Conservation (phyloP, 2,797 vertebrate genomes). For the Coregonus sp. region DNA sequence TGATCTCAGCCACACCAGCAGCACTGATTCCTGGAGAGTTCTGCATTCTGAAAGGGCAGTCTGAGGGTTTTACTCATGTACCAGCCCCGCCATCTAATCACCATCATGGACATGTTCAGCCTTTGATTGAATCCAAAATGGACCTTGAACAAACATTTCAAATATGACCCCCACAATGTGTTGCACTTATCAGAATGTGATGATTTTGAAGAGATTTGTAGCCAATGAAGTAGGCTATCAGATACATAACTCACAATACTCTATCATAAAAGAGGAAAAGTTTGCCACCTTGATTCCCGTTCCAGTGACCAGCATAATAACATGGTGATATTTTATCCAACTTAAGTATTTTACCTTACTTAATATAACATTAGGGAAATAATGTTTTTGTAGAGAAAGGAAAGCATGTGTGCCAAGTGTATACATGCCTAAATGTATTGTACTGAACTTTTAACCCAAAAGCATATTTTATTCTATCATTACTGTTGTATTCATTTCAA, state of each 20-base stretch:
- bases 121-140: conserved; percentile 22
- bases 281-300: not conserved
- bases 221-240: conserved; percentile 30
- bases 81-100: conserved; percentile 39
- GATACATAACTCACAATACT: conserved; percentile 21
- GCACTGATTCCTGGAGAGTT: conserved; percentile 53
- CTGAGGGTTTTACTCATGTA: conserved; percentile 44
- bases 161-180: conserved; percentile 26
- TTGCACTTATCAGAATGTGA: not conserved
- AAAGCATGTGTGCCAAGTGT: not conserved
- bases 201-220: not conserved
- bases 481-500: not conserved
- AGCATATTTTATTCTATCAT: not conserved
- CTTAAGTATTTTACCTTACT: not conserved
- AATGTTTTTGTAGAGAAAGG: too few species aligned
- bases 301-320: conserved; percentile 13
- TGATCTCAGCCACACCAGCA: conserved; percentile 56
- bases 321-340: not conserved
- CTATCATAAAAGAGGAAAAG: not conserved
- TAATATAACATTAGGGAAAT: not conserved
- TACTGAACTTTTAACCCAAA: not conserved
- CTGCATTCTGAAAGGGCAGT: conserved; percentile 55
- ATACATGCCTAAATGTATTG: not conserved
- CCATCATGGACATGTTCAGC: conserved; percentile 28
- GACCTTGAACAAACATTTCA: conserved; percentile 39